A percentile compares a stretch with the other conserved stretches of the same genome.
Evolutionary conservation across 30 jellyfish, hydroid and myxozoan genomes (phyloP).

Genomic region (Aurelia aurita complex sp. Pacific): DNA sequence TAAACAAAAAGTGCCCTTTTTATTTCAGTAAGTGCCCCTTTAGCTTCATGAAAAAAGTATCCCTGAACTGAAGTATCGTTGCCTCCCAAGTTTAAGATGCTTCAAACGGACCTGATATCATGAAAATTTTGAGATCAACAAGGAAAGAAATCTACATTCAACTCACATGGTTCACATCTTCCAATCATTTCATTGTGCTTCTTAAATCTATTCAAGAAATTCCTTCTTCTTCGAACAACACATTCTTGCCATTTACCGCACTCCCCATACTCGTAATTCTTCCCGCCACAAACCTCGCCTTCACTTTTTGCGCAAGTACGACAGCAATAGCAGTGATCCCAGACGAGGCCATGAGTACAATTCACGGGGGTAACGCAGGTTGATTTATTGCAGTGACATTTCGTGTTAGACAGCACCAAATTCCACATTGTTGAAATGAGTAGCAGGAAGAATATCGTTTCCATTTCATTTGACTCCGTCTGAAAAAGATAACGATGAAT

Average conservation of each 20-base stretch:
- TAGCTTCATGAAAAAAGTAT: too few relatives aligned
- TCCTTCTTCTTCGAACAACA: slow-evolving; percentile 64
- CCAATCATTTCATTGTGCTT: slow-evolving; percentile 58
- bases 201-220: slow-evolving; percentile 44
- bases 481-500: too few relatives aligned
- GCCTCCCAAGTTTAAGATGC: too few relatives aligned
- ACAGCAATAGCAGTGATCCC: slow-evolving; percentile 78
- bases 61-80: too few relatives aligned
- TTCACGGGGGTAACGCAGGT: slow-evolving; percentile 36
- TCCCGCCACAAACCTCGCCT: slow-evolving; percentile 92
- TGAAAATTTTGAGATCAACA: too few relatives aligned
- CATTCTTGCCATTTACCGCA: slow-evolving; percentile 72
- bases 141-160: not conserved
- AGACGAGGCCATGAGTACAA: slow-evolving; percentile 67
- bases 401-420: slow-evolving; percentile 6
- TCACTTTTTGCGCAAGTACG: slow-evolving; percentile 82
- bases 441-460: not conserved
- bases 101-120: too few relatives aligned
- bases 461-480: not conserved
- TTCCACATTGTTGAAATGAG: not conserved
- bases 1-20: too few relatives aligned
- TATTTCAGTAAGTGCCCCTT: too few relatives aligned
- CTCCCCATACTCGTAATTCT: slow-evolving; percentile 63
- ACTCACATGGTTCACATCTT: slow-evolving; percentile 84
- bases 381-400: slow-evolving; percentile 33